Evolutionary conservation across 1,140 invertebrate species (phyloP).

Genomic region (Sipha flava): DNA sequence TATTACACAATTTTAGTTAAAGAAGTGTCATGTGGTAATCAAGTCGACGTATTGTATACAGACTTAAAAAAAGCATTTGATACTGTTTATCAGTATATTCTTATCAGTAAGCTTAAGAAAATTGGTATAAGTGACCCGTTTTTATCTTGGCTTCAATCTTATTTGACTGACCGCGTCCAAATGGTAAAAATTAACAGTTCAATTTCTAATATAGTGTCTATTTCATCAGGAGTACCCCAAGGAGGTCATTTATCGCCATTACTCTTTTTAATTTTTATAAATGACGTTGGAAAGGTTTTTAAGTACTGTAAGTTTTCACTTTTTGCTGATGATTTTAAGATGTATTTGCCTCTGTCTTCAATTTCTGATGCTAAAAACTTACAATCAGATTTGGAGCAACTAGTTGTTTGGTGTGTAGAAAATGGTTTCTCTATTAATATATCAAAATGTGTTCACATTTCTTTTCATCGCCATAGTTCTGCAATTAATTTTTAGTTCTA

Average conservation of each 20-base stretch:
- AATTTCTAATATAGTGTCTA: background rate
- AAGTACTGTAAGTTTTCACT: background rate
- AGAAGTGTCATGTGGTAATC: background rate
- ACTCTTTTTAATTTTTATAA: background rate
- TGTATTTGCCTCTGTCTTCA: background rate
- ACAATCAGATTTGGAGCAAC: background rate
- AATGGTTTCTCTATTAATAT: background rate
- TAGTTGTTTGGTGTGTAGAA: background rate
- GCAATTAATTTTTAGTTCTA: background rate
- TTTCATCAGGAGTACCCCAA: background rate
- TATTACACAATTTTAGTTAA: background rate
- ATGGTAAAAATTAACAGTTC: background rate
- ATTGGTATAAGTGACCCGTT: background rate
- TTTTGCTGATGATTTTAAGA: background rate
- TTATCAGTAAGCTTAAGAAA: background rate
- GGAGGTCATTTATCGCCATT: background rate
- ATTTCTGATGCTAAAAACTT: background rate
- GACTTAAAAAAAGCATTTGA: background rate
- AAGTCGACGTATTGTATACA: background rate
- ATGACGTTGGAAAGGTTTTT: background rate
- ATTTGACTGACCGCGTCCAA: too few relatives aligned
- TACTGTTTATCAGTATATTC: background rate
- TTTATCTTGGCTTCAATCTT: background rate
- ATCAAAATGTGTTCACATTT: background rate
- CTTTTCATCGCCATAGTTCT: background rate